phyloP scores from a whole-genome alignment of 1,140 invertebrate genomes.

The Rhagoletis pomonella region DNA sequence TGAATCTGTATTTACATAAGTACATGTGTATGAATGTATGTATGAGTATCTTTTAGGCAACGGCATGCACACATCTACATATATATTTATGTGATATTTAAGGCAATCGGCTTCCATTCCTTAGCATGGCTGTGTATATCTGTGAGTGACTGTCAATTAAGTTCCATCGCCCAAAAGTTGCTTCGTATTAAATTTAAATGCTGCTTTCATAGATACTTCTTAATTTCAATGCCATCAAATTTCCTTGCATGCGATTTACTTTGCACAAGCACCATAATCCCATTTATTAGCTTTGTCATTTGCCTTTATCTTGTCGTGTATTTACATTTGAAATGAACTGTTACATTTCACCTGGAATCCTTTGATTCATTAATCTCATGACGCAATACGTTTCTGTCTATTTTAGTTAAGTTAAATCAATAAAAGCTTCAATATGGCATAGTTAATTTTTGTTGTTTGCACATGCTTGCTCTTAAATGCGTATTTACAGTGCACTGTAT shows the following conservation, averaged over 20 bases:
- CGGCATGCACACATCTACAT: neutral
- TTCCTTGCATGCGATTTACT: too few relatives aligned
- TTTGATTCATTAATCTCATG: conserved; percentile 7
- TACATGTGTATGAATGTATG: too few relatives aligned
- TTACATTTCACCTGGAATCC: conserved; percentile 1
- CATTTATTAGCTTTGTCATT: conserved; percentile 21
- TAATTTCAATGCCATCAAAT: too few relatives aligned
- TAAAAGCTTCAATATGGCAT: conserved; percentile 11
- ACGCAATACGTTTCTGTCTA: neutral
- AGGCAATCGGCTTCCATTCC: too few relatives aligned
- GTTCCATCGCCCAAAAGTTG: neutral
- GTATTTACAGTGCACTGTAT: too few relatives aligned
- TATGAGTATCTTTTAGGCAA: neutral
- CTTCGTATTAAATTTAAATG: too few relatives aligned
- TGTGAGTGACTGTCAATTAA: conserved; percentile 5
- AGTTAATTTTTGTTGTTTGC: neutral
- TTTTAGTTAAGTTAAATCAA: conserved; percentile 23
- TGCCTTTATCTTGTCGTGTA: neutral
- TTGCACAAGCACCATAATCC: neutral
- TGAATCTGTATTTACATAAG: neutral
- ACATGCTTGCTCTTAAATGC: too few relatives aligned
- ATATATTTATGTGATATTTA: neutral
- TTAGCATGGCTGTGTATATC: neutral
- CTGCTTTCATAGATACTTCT: too few relatives aligned
- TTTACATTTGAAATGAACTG: conserved; percentile 46